Evolutionary conservation across 30 jellyfish, hydroid and myxozoan species (phyloP).

Genomic region (Pseudorhiza aurosa): DNA sequence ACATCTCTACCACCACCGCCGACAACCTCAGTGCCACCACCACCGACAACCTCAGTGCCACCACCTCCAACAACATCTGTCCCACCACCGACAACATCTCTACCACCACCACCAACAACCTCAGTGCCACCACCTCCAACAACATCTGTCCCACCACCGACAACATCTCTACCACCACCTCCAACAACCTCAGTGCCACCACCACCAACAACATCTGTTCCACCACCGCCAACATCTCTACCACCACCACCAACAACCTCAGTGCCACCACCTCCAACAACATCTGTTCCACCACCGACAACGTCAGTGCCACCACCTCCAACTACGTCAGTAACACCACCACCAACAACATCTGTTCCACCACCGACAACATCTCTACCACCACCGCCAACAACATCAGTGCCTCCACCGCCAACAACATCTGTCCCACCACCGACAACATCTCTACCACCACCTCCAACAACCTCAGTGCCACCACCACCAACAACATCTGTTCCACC

Average conservation of each 20-base stretch:
- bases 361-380: not conserved
- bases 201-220: not conserved
- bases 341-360: not conserved
- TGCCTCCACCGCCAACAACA: not conserved
- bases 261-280: not conserved
- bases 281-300: not conserved
- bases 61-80: not conserved
- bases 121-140: not conserved
- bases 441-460: not conserved
- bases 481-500: not conserved
- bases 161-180: not conserved
- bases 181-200: not conserved
- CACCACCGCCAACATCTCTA: not conserved
- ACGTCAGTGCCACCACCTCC: not conserved
- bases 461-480: not conserved
- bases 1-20: not conserved
- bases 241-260: not conserved
- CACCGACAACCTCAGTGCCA: not conserved
- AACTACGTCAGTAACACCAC: not conserved
- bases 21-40: not conserved
- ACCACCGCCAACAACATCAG: not conserved
- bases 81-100: not conserved
- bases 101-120: not conserved
- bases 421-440: not conserved
- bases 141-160: not conserved